Base-by-base conservation (phyloP, 1,140 invertebrate species). In the Olivierus martensii region DNA sequence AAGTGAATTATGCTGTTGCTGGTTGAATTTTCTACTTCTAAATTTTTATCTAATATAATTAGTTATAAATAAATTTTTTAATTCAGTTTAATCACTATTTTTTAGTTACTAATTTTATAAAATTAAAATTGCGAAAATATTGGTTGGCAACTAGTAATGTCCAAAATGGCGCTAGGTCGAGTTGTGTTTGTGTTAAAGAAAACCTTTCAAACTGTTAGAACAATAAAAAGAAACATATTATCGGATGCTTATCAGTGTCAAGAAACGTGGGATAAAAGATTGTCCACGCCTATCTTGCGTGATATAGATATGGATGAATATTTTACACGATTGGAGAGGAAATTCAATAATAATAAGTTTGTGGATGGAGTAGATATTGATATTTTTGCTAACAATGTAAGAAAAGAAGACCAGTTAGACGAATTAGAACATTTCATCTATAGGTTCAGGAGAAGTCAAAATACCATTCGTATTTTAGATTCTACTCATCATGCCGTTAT, bases 401-500 rank as follows among this genome's bases (percentile, higher is more conserved):
- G 22, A 41, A 34, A 48, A 15, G 49, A 48, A 17, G 41, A 44
- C 37, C 62, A 69, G 21, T 55, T 78, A 3, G 78, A 84, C 14
- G 83, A 87, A 70, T 59, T 87, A 2, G 71, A 80, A 49, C 77
- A 79, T 48, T 61, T 86, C 14, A 55, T 84, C 4, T 71, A 81
- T 59, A 82, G 79, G 66, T 71, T 90, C 15, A 68, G 88, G 57
- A 66, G 79, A 48, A 81, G 79, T 12, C 70, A 77, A 37, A 78
- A 82, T 62, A 77, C 85, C 2, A 65, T 71, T 0, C 78, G 80
- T 57, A 79, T 77, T 0, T 67, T 87, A 14, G 77, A 81, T 9
- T 91, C 88, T 0, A 91, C 87, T 6, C 74, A 78, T 62, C 83
- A 91, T 71, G 86, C 87, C 19, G 74, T 84, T 35, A 73, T 89